Evolutionary conservation across 2,888 invertebrate species (phyloP), one percentile per base, ranked within the genome.

Genomic region (Mesorhabditis sp.): DNA sequence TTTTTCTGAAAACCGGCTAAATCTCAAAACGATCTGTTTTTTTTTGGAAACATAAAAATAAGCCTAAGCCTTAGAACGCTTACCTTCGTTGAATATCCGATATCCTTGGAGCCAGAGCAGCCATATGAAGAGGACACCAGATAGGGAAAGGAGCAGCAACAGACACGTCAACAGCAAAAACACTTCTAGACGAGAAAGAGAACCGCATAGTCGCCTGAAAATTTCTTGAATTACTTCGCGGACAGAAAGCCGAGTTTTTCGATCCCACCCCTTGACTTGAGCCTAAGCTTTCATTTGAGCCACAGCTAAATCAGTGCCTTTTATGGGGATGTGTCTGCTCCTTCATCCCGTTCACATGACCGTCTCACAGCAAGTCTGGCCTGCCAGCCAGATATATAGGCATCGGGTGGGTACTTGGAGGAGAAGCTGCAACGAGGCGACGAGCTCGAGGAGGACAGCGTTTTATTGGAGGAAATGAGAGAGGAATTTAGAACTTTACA

Each of bases 101-200:
- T 78, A 78, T 68, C 81, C 81, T 67, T 81, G 76, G 62, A 80
- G 73, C 68, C 78, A 72, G 66, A 78, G 70, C 63, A 81, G 66
- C 81, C 81, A 81, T 43, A 74, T 72, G 67, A 75, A 67, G 67
- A 74, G 72, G 68, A 74, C 72, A 69, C 74, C 71, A 6, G 78
- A 66, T 42, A 81, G 71, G 28, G 75, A 73, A 62, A 73, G 72
- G 28, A 78, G 69, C 5, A 79, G 69, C 7, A 81, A 70, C 28
- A 75, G 62, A 6, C 74, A 67, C 65, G 76, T 70, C 5, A 74
- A 69, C 45, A 77, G 66, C 4, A 81, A 76, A 69, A 73, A 72
- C 5, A 73, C 70, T 72, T 81, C 81, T 58, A 80, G 74, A 5
- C 73, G 74, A 13, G 77, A 74, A 43, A 74, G 68, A 45, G 74